These are phyloP conservation scores for Pterostichus niger DNA, from an alignment of 2,888 invertebrate genomes.

Conservation along the genomic window DNA sequence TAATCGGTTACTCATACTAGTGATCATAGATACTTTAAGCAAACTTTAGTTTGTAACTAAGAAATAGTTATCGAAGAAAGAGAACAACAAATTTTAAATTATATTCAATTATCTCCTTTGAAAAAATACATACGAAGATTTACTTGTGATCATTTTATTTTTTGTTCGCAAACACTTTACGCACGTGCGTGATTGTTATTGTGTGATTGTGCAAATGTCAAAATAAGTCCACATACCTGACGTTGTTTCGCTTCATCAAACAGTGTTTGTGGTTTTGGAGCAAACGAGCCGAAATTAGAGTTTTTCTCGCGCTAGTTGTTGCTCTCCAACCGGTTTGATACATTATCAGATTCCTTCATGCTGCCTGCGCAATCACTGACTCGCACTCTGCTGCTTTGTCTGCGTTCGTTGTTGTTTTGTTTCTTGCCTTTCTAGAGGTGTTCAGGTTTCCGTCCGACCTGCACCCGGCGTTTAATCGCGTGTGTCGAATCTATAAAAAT, in stretches of 20 bases:
- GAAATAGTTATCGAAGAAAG: too few relatives aligned
- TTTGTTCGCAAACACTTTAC: neutral
- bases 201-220: slow-evolving; percentile 3
- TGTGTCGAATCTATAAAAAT: slow-evolving; percentile 59
- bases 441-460: slow-evolving; percentile 56
- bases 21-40: too few relatives aligned
- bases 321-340: slow-evolving; percentile 46
- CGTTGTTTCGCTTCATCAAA: slow-evolving; percentile 7
- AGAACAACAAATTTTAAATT: too few relatives aligned
- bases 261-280: slow-evolving; percentile 8
- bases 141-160: too few relatives aligned
- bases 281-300: slow-evolving; percentile 59
- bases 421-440: neutral
- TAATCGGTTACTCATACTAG: too few relatives aligned
- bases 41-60: too few relatives aligned
- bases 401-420: neutral
- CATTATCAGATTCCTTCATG: slow-evolving; percentile 65
- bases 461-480: neutral
- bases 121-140: neutral
- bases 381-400: neutral
- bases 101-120: neutral
- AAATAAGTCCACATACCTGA: neutral
- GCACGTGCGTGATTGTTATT: neutral
- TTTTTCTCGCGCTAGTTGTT: slow-evolving; percentile 55
- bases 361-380: slow-evolving; percentile 3